A percentile compares a stretch with the other conserved stretches of the same genome.
phyloP scores from a whole-genome alignment of 2,113 vertebrate species.

The Felis chaus region DNA sequence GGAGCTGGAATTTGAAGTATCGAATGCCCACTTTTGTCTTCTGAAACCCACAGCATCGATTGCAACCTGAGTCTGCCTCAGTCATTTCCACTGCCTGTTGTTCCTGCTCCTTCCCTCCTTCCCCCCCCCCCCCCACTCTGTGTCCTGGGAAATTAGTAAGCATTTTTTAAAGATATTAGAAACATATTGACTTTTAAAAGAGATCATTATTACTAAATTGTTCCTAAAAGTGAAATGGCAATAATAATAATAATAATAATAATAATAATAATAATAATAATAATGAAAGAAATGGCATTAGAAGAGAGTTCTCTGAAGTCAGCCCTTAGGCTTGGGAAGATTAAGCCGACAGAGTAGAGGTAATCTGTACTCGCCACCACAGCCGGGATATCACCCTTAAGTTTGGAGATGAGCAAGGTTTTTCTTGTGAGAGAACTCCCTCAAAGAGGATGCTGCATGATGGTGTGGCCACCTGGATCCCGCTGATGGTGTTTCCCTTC shows the following conservation, averaged over 20 bases:
- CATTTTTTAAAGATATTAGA: conserved; percentile 17
- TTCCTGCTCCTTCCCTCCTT: not conserved
- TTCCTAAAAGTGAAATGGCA: not conserved
- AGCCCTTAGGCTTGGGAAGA: not conserved
- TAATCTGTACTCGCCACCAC: not conserved
- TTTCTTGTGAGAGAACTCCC: not conserved
- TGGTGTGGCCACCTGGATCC: not conserved
- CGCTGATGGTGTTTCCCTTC: not conserved
- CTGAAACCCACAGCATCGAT: not conserved
- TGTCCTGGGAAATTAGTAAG: not conserved
- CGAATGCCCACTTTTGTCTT: not conserved
- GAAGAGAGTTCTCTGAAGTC: not conserved
- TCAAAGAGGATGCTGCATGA: not conserved
- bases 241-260: not conserved
- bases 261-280: no score
- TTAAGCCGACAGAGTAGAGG: not conserved
- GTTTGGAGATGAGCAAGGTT: not conserved
- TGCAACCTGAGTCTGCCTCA: not conserved
- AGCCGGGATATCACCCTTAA: not conserved
- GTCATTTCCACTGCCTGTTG: not conserved
- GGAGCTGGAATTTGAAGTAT: not conserved
- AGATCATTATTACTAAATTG: not conserved
- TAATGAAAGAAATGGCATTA: not conserved
- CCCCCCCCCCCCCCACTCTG: no score
- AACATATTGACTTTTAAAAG: not conserved